A percentile compares a stretch with the other conserved stretches of the same genome.
These are phyloP conservation scores for Portevinia maculata DNA, from an alignment of 2,888 invertebrate species.

Conservation along the genomic window DNA sequence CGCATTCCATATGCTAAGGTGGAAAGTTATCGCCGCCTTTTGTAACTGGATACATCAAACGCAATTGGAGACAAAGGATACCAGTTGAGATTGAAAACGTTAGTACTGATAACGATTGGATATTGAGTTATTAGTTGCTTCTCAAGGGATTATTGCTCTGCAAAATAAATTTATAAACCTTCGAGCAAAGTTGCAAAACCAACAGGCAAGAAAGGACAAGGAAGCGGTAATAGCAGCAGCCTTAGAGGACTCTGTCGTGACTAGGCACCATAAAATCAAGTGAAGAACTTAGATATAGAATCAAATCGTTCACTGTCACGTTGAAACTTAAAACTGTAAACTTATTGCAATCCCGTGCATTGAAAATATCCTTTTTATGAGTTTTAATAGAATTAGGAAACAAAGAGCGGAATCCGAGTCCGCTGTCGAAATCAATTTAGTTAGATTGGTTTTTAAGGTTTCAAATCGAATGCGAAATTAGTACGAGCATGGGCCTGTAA, in stretches of 20 bases:
- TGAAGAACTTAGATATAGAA: slow-evolving; percentile 47
- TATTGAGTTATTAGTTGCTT: slow-evolving; percentile 67
- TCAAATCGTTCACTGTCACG: slow-evolving; percentile 67
- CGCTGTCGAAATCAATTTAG: slow-evolving; percentile 55
- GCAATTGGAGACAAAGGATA: slow-evolving; percentile 30
- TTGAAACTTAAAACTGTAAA: slow-evolving; percentile 69
- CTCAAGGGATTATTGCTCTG: slow-evolving; percentile 53
- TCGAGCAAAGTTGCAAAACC: slow-evolving; percentile 11
- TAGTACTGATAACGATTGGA: slow-evolving; percentile 34
- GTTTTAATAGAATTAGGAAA: slow-evolving; percentile 67
- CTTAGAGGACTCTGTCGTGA: slow-evolving; percentile 51
- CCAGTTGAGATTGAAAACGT: slow-evolving; percentile 23
- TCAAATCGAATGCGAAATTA: slow-evolving; percentile 28
- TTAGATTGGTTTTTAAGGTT: slow-evolving; percentile 64
- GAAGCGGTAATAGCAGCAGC: not conserved
- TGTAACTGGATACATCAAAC: slow-evolving; percentile 12
- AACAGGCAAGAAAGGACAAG: slow-evolving; percentile 20
- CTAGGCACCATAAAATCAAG: slow-evolving; percentile 57
- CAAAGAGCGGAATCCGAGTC: slow-evolving; percentile 12
- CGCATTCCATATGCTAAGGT: slow-evolving; percentile 12
- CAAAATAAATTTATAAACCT: slow-evolving; percentile 60
- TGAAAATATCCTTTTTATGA: slow-evolving; percentile 47
- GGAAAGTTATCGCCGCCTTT: slow-evolving; percentile 10
- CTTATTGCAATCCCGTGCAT: slow-evolving; percentile 55
- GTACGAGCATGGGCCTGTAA: slow-evolving; percentile 12